Evolutionary conservation across 2,113 vertebrate species (phyloP), one percentile per base, ranked within the genome.

Genomic region (Edolisoma coerulescens): DNA sequence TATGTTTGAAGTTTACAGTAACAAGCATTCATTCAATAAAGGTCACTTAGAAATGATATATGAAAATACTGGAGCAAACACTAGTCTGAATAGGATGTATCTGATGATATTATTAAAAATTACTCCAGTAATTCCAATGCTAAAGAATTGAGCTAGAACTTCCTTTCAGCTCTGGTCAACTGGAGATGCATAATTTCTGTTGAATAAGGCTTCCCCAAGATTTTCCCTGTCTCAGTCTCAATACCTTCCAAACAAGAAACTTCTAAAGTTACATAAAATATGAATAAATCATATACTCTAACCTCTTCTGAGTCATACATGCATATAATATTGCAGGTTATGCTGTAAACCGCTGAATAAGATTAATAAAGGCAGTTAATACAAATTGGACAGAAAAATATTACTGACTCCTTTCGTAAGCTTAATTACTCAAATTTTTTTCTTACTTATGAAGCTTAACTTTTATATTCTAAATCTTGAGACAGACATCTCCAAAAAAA

Each of bases 401-500:
- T 64, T 64, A 65, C 21, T 39, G 16, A 80, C 84, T 81, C 19
- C 50, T 70, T 86, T 81, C 32, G 52, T 84, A 85, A 90, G 30
- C 65, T 95, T 90, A 86, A 23, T 63, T 75, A 56, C 23, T 60
- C 15, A 17, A 17, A 1, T 20, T 33, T 56, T 57, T 65, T 92
- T 74, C 49, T 91, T 65, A 71, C 15, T 81, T 17, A 21, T 33
- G 18, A 93, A 92, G 24, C 90, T 87, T 94, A 87, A 94, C 79
- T 84, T 85, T 7, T 65, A 61, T 94, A 57, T 96, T 95, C 49
- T 90, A 95, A 89, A 83, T 97, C 86, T 98, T 92, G 98, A 94
- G 97, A 76, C 97, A 99, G 99, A 99, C 98, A 96, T 98, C 98
- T 35, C 98, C 99, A 90, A 98, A 98, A 96, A 98, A 98, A 95